Conservation (phyloP, 2,797 vertebrate genomes). For the Morelia viridis region DNA sequence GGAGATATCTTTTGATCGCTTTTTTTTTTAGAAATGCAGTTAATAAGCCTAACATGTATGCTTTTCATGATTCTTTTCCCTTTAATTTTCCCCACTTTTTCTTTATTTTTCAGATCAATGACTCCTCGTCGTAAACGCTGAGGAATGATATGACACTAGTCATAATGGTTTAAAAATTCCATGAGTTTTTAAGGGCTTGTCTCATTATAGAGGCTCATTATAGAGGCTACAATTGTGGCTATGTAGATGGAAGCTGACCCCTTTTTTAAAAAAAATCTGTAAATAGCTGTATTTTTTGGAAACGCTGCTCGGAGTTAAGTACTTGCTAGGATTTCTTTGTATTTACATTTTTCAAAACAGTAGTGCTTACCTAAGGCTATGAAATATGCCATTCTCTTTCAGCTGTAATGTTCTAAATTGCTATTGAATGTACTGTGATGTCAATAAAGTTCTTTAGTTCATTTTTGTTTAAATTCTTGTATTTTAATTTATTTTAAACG, state of each 20-base stretch:
- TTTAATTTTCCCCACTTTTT: conserved; percentile 72
- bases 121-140: conserved; percentile 94
- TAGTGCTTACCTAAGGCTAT: conserved; percentile 78
- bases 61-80: conserved; percentile 60
- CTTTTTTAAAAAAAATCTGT: conserved; percentile 81
- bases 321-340: conserved; percentile 88
- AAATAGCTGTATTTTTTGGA: conserved; percentile 94
- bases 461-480: conserved; percentile 81
- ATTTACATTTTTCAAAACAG: conserved; percentile 80
- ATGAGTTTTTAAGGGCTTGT: conserved; percentile 99
- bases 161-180: conserved; percentile 93
- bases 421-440: conserved; percentile 83
- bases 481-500: conserved; percentile 77
- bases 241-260: conserved; percentile 91
- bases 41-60: conserved; percentile 71
- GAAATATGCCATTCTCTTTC: conserved; percentile 80
- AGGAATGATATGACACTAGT: conserved; percentile 82
- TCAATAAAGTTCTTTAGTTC: conserved; percentile 85
- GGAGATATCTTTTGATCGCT: conserved; percentile 65
- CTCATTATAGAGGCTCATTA: conserved; percentile 99
- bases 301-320: conserved; percentile 85
- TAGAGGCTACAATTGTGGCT: conserved; percentile 94
- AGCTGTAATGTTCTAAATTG: conserved; percentile 83
- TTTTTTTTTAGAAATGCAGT: conserved; percentile 66
- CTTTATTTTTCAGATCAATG: conserved; percentile 91